These are phyloP conservation scores for Idaea aversata DNA, from an alignment of 2,888 invertebrate species.

Conservation along the genomic window DNA sequence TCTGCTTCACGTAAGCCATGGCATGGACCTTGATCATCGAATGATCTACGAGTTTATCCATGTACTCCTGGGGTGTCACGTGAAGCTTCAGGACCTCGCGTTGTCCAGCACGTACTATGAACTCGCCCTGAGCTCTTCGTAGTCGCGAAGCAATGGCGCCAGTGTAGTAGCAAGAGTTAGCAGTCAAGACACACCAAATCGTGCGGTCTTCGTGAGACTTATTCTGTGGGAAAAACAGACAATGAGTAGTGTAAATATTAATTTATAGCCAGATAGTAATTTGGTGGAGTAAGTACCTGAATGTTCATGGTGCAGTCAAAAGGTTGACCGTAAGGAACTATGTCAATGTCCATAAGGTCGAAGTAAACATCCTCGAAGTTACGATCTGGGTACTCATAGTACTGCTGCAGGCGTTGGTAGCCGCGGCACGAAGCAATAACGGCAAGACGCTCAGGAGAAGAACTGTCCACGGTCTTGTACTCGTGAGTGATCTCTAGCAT, in stretches of 20 bases:
- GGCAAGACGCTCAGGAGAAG: slow-evolving; percentile 83
- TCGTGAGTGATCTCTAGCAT: slow-evolving; percentile 83
- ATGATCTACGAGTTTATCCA: slow-evolving; percentile 85
- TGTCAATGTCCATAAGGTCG: slow-evolving; percentile 84
- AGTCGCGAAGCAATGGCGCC: slow-evolving; percentile 83
- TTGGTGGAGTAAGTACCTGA: slow-evolving; percentile 63
- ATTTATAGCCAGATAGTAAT: not conserved
- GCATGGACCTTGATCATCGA: slow-evolving; percentile 86
- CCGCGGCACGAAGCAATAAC: slow-evolving; percentile 85
- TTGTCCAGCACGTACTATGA: slow-evolving; percentile 81
- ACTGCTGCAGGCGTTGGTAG: slow-evolving; percentile 80
- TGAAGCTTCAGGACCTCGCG: slow-evolving; percentile 82
- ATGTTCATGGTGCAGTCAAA: slow-evolving; percentile 84
- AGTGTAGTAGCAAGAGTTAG: slow-evolving; percentile 85
- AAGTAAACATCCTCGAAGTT: slow-evolving; percentile 83
- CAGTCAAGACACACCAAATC: slow-evolving; percentile 82
- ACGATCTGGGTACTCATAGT: slow-evolving; percentile 81
- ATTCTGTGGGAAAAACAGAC: slow-evolving; percentile 61
- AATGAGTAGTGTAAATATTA: slow-evolving; percentile 6
- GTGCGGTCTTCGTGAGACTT: slow-evolving; percentile 82
- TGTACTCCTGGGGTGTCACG: slow-evolving; percentile 84
- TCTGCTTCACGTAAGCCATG: slow-evolving; percentile 86
- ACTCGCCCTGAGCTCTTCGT: slow-evolving; percentile 81
- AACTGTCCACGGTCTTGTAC: slow-evolving; percentile 83
- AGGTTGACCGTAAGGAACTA: slow-evolving; percentile 83